Conservation (phyloP, 64 coral and sea anemone species). For the Porites australiensis region DNA sequence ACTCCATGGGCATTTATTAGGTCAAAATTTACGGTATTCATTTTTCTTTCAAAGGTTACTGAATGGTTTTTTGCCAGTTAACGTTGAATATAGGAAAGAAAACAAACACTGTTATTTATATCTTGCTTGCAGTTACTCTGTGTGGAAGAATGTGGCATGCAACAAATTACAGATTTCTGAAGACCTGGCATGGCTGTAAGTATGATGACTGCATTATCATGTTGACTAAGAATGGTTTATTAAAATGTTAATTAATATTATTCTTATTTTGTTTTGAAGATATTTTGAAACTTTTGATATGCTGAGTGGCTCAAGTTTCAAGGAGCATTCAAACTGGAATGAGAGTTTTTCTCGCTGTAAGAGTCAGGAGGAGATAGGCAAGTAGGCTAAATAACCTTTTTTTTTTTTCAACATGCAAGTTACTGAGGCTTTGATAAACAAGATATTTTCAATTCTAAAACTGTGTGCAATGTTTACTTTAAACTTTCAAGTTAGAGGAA, state of each 20-base stretch:
- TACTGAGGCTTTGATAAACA: too few species aligned
- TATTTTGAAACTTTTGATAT: conserved; percentile 99
- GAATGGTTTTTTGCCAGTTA: too few species aligned
- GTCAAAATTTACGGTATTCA: too few species aligned
- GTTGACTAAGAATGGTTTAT: background rate
- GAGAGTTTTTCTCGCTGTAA: conserved; percentile 71
- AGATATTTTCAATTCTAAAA: too few species aligned
- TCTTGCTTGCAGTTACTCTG: conserved; percentile 71
- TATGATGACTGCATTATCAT: background rate
- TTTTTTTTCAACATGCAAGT: too few species aligned
- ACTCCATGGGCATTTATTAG: too few species aligned
- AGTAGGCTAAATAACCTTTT: background rate
- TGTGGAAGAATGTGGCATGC: conserved; percentile 98
- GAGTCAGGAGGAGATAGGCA: conserved; percentile 72
- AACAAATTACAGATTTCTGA: conserved; percentile 91
- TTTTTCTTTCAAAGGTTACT: too few species aligned
- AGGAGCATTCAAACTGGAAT: conserved; percentile 74
- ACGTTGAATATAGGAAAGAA: too few species aligned
- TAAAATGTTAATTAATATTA: background rate
- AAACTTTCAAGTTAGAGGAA: too few species aligned
- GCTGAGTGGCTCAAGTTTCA: conserved; percentile 88
- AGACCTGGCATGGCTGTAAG: conserved; percentile 99
- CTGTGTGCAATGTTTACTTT: too few species aligned
- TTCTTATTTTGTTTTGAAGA: conserved; percentile 55
- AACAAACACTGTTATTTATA: too few species aligned